Conservation (phyloP, 2,888 invertebrate genomes). For the Callosobruchus maculatus region DNA sequence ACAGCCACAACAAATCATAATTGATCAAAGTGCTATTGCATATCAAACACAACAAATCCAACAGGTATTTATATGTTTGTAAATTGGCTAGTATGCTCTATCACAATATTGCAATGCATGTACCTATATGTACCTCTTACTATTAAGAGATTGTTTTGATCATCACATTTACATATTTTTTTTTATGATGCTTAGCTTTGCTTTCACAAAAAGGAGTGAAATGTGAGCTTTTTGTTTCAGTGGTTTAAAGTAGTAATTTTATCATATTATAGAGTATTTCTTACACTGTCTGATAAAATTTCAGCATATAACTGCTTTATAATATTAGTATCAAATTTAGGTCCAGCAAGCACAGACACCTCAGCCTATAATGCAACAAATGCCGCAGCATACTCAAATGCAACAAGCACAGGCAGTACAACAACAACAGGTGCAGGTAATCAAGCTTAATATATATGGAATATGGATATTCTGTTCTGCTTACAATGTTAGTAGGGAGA, state of each 20-base stretch:
- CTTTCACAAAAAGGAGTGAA: no score
- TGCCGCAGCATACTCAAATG: constrained; percentile 10
- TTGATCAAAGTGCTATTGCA: constrained; percentile 38
- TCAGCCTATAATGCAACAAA: constrained; percentile 7
- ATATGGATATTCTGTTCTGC: no score
- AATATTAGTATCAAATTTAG: constrained; percentile 3
- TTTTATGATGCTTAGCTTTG: no score
- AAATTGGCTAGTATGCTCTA: background rate
- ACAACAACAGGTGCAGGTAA: constrained; percentile 8
- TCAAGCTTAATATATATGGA: background rate
- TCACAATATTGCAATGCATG: constrained; percentile 23
- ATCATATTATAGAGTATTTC: no score
- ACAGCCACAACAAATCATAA: constrained; percentile 46
- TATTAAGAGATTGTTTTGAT: no score
- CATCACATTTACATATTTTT: no score
- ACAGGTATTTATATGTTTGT: constrained; percentile 4
- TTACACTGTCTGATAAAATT: no score
- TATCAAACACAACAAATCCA: constrained; percentile 28
- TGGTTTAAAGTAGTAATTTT: no score
- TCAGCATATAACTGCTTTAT: no score
- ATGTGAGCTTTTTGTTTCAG: no score
- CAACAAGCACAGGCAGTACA: background rate
- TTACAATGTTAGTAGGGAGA: no score
- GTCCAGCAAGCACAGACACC: constrained; percentile 3
- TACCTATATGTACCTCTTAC: background rate